Evolutionary conservation across 1,140 invertebrate genomes (phyloP), one percentile per base, ranked within the genome.

Genomic region (Lepidurus apus): DNA sequence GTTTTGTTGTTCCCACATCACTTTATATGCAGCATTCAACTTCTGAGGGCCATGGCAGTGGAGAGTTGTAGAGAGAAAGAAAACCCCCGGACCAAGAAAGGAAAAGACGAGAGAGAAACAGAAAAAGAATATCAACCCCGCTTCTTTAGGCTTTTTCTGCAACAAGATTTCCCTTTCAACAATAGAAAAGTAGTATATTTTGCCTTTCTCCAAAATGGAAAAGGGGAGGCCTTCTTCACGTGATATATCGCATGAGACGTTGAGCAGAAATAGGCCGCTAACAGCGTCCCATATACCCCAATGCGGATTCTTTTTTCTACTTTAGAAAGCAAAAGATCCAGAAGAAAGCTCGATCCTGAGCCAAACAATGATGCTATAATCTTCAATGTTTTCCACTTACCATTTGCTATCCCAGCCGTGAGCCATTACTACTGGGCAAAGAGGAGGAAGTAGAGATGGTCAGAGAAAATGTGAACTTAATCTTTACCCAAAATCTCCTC

Each of bases 11-110:
- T 13, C 3, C 10, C 17, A 7, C 53, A 65, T 65, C 53, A 65
- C 53, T 65, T 65, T 65, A 65, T 65, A 65, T 65, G 53, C 53
- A 65, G 21, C 53, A 65, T 65, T 65, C 53, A 65, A 65, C 21
- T 65, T 65, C 34, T 34, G 34, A 34, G 34, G 34, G 34, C 34
- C 34, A 34, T 34, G 34, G 34, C 34, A 34, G 34, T 34, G 34
- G 34, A 34, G 34, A 34, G 34, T 34, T 34, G 34, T 65, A 65
- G 53, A 65, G 21, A 65, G 53, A 65, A 47, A 65, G 53, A 65
- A 13, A 65, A n/a, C 53, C 17, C 17, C 53, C 13, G n/a, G 53
- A 13, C 17, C 21, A 21, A 65, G 53, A 17, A 65, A 65, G 17
- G 21, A n/a, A n/a, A 7, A 7, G n/a, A 21, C 6, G 53, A 65